phyloP scores from a whole-genome alignment of 2,113 vertebrate species.

The Accipiter virgatus region DNA sequence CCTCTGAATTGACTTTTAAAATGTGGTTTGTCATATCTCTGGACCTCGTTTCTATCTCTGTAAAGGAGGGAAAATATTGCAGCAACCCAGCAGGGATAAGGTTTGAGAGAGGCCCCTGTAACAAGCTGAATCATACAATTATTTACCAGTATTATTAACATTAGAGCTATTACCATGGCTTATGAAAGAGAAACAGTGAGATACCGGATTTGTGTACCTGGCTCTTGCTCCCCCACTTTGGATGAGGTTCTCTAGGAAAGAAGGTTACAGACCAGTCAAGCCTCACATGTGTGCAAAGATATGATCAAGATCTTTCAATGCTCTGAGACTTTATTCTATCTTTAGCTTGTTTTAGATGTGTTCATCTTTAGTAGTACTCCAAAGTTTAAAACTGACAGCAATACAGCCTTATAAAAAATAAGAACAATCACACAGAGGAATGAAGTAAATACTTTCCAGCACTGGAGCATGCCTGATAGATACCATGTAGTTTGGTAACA shows the following conservation, averaged over 20 bases:
- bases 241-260: neutral
- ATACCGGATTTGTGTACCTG: neutral
- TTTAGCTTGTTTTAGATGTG: neutral
- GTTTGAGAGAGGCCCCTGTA: neutral
- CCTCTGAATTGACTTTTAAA: neutral
- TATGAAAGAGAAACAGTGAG: neutral
- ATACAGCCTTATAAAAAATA: neutral
- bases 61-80: neutral
- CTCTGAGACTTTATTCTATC: neutral
- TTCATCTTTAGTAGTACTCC: neutral
- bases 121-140: neutral
- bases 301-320: neutral
- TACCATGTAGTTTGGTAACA: neutral
- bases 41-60: neutral
- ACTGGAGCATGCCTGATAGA: neutral
- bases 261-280: neutral
- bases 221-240: neutral
- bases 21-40: neutral
- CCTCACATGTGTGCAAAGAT: neutral
- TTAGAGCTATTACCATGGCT: neutral
- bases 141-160: neutral
- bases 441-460: neutral
- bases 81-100: neutral
- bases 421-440: neutral
- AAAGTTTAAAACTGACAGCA: neutral